Base-by-base conservation (phyloP, 1,140 invertebrate genomes). In the Drosophila arizonae region DNA sequence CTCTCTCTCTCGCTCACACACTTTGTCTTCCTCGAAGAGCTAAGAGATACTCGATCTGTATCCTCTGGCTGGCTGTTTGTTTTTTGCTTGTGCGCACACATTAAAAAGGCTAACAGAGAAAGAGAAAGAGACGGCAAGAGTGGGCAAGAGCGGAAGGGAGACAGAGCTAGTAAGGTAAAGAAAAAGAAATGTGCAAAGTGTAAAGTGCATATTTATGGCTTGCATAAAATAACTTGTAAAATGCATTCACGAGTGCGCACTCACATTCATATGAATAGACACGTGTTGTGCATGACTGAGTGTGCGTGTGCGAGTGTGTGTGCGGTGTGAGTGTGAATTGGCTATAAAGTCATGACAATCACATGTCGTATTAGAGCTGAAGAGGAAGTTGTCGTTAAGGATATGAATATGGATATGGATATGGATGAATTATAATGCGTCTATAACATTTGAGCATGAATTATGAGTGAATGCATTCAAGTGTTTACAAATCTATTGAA, bases 171-270 rank as follows among this genome's bases (percentile, higher is more conserved):
- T 9, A 30, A 5, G 33, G 6, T 26, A 6, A 46, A 17, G 13
- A 46, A 36, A 78, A 51, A 70, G 79, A 87, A 86, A 79, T 86
- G 82, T 69, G 74, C 69, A 88, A 88, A 89, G 84, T 88, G 84
- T 88, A 88, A 88, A 88, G 84, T 88, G 84, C 84, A 88, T 88
- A 88, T 88, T 88, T 88, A 88, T 88, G 84, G 84, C 80, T 88
- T 88, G 84, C 84, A 88, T 84, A 88, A 88, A 88, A 88, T 82
- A 80, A 88, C 84, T 87, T 87, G 84, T 87, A 87, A 88, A 87
- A 88, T 76, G 81, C 84, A 88, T 65, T 87, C 76, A 69, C 74
- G 60, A 72, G 68, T 86, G 76, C 56, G 63, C 64, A 62, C 72
- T 48, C 58, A 63, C 58, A 55, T 81, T 74, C 62, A 77, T 77